Conservation (phyloP, 2,888 invertebrate genomes). For the Lepidochrysops patricia region DNA sequence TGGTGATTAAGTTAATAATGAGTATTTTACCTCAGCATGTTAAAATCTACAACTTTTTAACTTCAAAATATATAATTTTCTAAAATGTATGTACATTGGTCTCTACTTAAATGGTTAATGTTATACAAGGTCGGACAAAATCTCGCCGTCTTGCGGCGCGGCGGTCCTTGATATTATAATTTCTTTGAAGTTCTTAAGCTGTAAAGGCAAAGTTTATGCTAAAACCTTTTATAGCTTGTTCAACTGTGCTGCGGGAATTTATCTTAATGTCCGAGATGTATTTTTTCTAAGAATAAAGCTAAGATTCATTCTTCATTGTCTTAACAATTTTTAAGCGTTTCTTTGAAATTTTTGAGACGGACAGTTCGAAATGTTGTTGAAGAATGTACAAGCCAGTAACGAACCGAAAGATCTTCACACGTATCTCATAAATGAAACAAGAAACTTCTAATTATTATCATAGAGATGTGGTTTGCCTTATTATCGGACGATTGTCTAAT, state of each 20-base stretch:
- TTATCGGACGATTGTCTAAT: neutral
- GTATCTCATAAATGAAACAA: neutral
- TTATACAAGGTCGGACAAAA: conserved; percentile 4
- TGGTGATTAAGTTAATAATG: no score
- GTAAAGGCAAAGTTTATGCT: neutral
- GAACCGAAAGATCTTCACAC: neutral
- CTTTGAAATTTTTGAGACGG: no score
- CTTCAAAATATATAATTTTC: neutral
- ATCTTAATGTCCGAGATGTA: neutral
- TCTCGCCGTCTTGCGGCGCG: neutral
- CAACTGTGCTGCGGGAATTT: neutral
- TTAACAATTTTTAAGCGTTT: no score
- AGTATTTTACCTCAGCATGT: no score
- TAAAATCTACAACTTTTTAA: no score
- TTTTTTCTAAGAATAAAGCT: no score
- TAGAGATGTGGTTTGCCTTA: neutral
- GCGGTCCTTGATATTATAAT: neutral
- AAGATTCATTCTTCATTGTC: no score
- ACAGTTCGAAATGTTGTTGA: neutral
- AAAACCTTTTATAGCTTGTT: neutral
- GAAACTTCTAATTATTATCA: neutral
- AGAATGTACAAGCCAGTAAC: neutral
- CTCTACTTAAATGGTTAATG: neutral
- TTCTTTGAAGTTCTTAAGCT: neutral
- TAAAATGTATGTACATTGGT: no score